Base-by-base conservation (phyloP, 2,113 vertebrate species). In the Tautogolabrus adspersus region DNA sequence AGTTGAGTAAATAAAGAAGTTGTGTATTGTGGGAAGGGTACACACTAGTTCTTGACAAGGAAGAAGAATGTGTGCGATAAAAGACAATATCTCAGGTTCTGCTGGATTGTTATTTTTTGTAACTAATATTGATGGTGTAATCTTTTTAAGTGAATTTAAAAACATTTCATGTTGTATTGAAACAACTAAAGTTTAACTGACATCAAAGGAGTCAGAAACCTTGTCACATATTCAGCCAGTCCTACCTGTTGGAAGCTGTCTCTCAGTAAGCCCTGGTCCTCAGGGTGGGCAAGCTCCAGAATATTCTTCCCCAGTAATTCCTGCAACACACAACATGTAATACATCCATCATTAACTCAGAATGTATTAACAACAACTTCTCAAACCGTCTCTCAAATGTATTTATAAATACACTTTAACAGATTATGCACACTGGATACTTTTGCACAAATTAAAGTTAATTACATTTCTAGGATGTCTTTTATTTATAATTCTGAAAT, bases 161-260 rank as follows among this genome's bases (percentile, higher is more conserved):
- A 18, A 23, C 1, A 66, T 0, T 26, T 40, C 1, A 51, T 49
- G 42, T 22, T 10, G 19, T 40, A 4, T 8, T 22, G n/a, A 13
- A 44, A 72, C 46, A 13, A 54, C 37, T 51, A 34, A 7, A 66
- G 2, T 8, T 26, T 7, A 23, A 49, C 3, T 19, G 5, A 22
- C 7, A 18, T 19, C 23, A 8, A 56, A 16, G 3, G 1, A n/a
- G 30, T 19, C 19, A n/a, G 57, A 44, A 51, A n/a, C 16, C 30
- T 34, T 6, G 15, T 21, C n/a, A 38, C 12, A 55, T 21, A 22
- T 44, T 67, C 8, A 44, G 10, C 52, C 1, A 34, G n/a, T 51
- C 66, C 6, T 54, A 98, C 97, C 98, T 99, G 97, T 74, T 98
- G 97, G 37, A 99, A 97, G 81, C 98, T 99, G 93, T 99, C 98